Percentiles rank a stretch among this genome's conserved stretches.
These are phyloP conservation scores for Pocillopora verrucosa DNA, from an alignment of 64 coral and sea anemone species.

Conservation along the genomic window DNA sequence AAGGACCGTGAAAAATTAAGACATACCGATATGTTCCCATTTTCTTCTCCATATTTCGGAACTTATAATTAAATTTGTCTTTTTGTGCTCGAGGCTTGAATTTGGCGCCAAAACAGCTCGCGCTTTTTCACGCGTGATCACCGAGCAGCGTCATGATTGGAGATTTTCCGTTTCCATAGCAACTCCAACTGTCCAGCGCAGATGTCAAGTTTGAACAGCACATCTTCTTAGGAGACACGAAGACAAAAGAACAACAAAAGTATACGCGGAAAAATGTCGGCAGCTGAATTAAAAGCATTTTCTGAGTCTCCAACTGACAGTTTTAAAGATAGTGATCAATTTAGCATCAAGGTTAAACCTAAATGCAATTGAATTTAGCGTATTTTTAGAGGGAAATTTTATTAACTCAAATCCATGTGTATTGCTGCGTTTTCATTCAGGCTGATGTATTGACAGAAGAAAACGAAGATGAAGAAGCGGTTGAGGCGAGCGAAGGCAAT, in stretches of 20 bases:
- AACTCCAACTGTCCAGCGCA: background rate
- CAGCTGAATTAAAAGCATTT: slow-evolving; percentile 6
- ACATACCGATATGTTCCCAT: no score
- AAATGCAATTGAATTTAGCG: background rate
- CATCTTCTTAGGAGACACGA: background rate
- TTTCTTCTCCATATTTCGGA: no score
- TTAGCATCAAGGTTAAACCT: slow-evolving; percentile 18
- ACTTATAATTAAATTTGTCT: no score
- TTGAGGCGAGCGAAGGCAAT: background rate
- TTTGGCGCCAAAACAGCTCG: background rate
- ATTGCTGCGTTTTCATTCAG: background rate
- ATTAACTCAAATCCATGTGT: background rate
- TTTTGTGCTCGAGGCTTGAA: no score
- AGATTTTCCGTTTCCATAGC: slow-evolving; percentile 31
- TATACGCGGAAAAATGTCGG: background rate
- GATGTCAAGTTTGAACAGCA: slow-evolving; percentile 23
- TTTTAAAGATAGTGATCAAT: slow-evolving; percentile 32
- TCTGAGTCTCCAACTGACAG: slow-evolving; percentile 32
- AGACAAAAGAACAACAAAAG: slow-evolving; percentile 23
- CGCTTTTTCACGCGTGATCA: background rate
- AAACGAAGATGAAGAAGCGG: slow-evolving; percentile 14
- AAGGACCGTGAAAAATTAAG: no score
- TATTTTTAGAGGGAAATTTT: background rate
- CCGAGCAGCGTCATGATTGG: slow-evolving; percentile 40
- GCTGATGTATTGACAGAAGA: background rate